Base-by-base conservation (phyloP, 2,113 vertebrate species). In the Phrynosoma platyrhinos region DNA sequence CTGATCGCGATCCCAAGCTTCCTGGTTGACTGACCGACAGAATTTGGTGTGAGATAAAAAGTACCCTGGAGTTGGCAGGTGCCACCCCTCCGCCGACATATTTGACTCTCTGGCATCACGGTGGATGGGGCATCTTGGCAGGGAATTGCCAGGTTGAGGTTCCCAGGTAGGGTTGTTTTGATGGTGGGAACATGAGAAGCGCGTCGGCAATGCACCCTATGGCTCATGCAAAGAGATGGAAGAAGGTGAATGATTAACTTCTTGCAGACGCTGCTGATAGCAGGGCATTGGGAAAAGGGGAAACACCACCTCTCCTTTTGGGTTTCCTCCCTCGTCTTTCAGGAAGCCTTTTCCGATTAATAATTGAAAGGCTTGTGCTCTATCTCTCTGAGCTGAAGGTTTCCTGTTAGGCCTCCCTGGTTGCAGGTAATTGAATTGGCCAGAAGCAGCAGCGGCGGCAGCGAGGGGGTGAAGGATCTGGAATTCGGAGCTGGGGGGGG, bases 211-310 rank as follows among this genome's bases (percentile, higher is more conserved):
- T 62, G 58, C 58, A 62, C 18, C 58, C 13, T 62, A 18, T 12
- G 13, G 58, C 58, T 62, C 58, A 62, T 62, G 3, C 68, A 71
- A 30, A 32, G 68, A 83, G 68, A 30, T 47, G 93, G 90, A 89
- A 90, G 90, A 36, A 90, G 91, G 88, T 93, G 88, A 96, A 95
- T 96, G 78, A 96, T 96, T 96, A 93, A 95, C 94, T 92, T 82
- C 52, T 82, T 90, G 0, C 94, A 91, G 91, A 86, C 93, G 91
- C 87, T 88, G 90, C 89, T 84, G 53, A 88, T 89, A 90, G 84
- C 85, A 91, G 83, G 12, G 71, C 18, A 36, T 27, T 20, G n/a
- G 21, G 1, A 18, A 5, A 30, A 36, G 81, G 14, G n/a, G 64
- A 2, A 30, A 47, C 20, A 42, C 42, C 30, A 87, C 93, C 88